Percentiles rank a stretch among this genome's conserved stretches.
phyloP scores from a whole-genome alignment of 2,888 invertebrate species.

The Pedicia rivosa region DNA sequence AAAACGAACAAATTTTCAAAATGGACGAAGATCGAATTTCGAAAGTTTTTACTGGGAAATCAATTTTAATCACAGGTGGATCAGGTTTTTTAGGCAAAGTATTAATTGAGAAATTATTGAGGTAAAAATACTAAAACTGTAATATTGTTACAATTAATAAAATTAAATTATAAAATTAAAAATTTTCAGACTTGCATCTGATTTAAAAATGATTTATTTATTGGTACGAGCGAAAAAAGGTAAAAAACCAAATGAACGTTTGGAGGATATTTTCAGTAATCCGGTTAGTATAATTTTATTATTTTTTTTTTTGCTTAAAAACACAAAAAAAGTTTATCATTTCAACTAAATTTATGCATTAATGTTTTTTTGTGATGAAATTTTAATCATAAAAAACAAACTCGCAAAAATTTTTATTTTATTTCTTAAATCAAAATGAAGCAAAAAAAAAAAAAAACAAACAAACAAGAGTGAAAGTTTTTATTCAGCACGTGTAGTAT shows the following conservation, averaged over 20 bases:
- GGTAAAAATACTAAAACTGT: constrained; percentile 16
- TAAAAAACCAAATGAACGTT: constrained; percentile 54
- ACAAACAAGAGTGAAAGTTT: no score
- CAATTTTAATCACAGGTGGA: constrained; percentile 29
- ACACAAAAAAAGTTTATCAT: neutral
- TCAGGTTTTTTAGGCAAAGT: constrained; percentile 32
- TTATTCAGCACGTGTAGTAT: no score
- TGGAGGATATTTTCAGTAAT: constrained; percentile 66
- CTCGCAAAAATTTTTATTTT: neutral
- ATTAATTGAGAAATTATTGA: constrained; percentile 28
- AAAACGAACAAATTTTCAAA: neutral
- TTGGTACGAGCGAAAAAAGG: constrained; percentile 75
- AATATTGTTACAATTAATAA: constrained; percentile 2
- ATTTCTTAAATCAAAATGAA: neutral
- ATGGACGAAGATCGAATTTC: constrained; percentile 26
- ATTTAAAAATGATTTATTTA: constrained; percentile 61
- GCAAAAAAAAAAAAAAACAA: no score
- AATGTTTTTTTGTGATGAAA: neutral
- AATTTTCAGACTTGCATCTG: constrained; percentile 46
- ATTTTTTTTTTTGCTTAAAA: no score
- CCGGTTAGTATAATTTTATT: constrained; percentile 43
- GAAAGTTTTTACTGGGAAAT: constrained; percentile 23
- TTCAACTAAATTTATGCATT: neutral
- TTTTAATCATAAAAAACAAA: neutral
- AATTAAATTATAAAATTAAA: neutral